Base-by-base conservation (phyloP, 2,797 vertebrate species). In the Neopelma chrysocephalum region DNA sequence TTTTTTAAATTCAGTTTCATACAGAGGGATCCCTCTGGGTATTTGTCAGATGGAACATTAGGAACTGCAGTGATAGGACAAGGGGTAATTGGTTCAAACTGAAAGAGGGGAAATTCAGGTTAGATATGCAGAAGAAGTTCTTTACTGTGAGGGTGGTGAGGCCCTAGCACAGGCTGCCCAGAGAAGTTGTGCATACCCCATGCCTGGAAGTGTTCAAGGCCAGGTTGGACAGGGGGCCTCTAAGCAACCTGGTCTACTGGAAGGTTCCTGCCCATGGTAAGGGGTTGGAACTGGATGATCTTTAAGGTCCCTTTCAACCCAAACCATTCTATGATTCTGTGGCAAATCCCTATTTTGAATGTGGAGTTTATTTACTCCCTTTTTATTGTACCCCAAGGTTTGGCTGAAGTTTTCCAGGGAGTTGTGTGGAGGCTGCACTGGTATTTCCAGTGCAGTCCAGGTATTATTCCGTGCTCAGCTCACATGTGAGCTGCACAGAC, bases 401-500 rank as follows among this genome's bases (percentile, higher is more conserved):
- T 53, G 40, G 18, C 48, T 34, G 60, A 47, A 53, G 26, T 60
- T 88, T 70, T 66, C 0, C n/a, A 48, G 60, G 32, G 51, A 19
- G 5, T 1, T 80, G 27, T 48, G 29, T 48, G 56, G 56, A 91
- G 54, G 36, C 47, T 71, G 48, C 12, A 1, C 26, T 5, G 26
- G 43, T 64, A 3, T 15, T 53, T 71, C 60, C 68, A 66, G 62
- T 53, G 53, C 54, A 72, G 71, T 22, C 20, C 22, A 1, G 27
- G 12, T 71, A 15, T n/a, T 38, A 56, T 22, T 29, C 47, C 48
- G 58, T 45, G 47, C 56, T 77, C 25, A 64, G 75, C 64, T 18
- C 12, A 6, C 31, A 19, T 0, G 0, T 61, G 69, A 61, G 45
- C 66, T 61, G n/a, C 27, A 25, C 0, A 12, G 82, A 38, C 36